Conservation (phyloP, 2,888 invertebrate species). For the Cataglyphis altisquamis region DNA sequence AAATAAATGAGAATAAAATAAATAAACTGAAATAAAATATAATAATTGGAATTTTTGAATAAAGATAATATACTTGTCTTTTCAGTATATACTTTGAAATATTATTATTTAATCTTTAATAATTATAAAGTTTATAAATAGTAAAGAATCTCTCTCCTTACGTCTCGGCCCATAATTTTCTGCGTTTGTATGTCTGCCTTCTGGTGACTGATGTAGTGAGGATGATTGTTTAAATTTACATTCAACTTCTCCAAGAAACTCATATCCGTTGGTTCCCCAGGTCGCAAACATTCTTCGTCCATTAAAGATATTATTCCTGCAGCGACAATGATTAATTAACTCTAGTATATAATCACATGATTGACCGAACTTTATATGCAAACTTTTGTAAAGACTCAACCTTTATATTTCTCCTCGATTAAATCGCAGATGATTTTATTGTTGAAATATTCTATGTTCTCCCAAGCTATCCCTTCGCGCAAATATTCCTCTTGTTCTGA, state of each 20-base stretch:
- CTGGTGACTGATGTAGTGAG: slow-evolving; percentile 94
- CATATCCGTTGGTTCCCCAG: slow-evolving; percentile 94
- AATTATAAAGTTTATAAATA: not conserved
- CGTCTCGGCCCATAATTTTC: slow-evolving; percentile 94
- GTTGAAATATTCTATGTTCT: slow-evolving; percentile 95
- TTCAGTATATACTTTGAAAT: not conserved
- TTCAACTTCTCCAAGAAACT: slow-evolving; percentile 94
- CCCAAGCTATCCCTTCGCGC: slow-evolving; percentile 97
- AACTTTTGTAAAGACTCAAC: slow-evolving; percentile 83
- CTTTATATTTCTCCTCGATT: slow-evolving; percentile 95
- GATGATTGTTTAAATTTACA: slow-evolving; percentile 91
- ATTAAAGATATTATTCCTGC: slow-evolving; percentile 93
- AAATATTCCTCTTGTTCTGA: slow-evolving; percentile 97
- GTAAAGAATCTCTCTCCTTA: slow-evolving; percentile 84
- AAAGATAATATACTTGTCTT: not conserved
- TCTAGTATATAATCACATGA: not conserved
- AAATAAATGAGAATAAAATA: slow-evolving; percentile 3
- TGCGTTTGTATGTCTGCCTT: slow-evolving; percentile 93
- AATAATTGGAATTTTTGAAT: not conserved
- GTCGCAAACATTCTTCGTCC: slow-evolving; percentile 97
- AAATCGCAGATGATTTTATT: slow-evolving; percentile 97
- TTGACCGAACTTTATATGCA: not conserved
- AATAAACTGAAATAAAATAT: slow-evolving; percentile 31
- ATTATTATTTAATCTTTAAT: slow-evolving; percentile 7
- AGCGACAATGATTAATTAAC: not conserved